These are phyloP conservation scores for Pedetes capensis DNA, from an alignment of 2,113 vertebrate genomes.

Conservation along the genomic window DNA sequence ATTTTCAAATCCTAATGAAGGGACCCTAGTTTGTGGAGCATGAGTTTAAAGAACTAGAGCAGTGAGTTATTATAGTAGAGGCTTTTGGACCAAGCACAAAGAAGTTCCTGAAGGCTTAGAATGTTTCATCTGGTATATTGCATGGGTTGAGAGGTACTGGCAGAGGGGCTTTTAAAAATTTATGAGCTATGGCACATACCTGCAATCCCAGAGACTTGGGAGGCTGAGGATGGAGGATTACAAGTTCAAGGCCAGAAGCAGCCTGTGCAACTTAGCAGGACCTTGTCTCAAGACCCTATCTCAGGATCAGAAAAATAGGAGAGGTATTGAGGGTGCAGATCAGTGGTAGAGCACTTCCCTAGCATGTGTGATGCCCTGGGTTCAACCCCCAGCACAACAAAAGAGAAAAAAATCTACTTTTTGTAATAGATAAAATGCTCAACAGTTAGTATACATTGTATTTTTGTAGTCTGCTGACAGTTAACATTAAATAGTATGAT, in stretches of 20 bases:
- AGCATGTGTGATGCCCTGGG: no score
- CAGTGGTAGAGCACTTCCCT: no score
- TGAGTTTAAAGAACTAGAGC: not conserved
- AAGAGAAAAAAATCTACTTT: not conserved
- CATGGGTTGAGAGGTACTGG: not conserved
- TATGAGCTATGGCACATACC: no score
- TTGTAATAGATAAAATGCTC: not conserved
- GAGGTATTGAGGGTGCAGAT: no score
- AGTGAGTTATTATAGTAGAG: not conserved
- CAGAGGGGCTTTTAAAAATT: not conserved
- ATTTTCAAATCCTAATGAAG: not conserved
- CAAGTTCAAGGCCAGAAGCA: no score
- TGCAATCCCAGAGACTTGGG: no score
- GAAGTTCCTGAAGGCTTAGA: not conserved
- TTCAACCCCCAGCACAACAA: no score
- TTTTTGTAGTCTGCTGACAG: not conserved
- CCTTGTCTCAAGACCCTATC: no score
- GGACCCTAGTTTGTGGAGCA: not conserved
- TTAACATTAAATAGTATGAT: not conserved
- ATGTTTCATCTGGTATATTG: accelerated
- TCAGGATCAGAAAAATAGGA: no score
- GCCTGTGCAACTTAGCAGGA: no score
- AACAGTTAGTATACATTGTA: not conserved
- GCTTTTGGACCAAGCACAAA: not conserved
- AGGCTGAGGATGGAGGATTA: no score